Evolutionary conservation across 2,797 vertebrate genomes (phyloP).

Genomic region (Austrolebias charrua): DNA sequence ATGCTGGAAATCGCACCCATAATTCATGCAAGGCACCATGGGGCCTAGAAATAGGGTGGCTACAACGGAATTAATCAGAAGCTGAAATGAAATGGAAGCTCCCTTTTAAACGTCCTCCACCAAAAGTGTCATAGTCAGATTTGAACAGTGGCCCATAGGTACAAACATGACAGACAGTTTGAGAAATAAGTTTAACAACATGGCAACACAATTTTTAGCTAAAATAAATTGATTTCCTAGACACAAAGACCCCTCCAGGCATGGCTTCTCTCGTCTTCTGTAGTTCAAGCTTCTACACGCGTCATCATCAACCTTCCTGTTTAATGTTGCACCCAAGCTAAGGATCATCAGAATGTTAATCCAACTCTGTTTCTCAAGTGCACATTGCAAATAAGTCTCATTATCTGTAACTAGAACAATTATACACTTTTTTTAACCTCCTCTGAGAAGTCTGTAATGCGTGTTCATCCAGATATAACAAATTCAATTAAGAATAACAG

Average conservation of each 20-base stretch:
- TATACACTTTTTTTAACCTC: background rate
- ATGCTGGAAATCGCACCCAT: too few species aligned
- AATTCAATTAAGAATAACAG: background rate
- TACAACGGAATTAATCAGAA: background rate
- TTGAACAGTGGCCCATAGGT: slow-evolving; percentile 17
- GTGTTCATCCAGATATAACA: background rate
- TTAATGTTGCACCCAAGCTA: slow-evolving; percentile 30
- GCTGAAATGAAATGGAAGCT: too few species aligned
- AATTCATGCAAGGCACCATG: too few species aligned
- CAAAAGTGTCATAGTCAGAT: slow-evolving; percentile 36
- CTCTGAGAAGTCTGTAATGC: background rate
- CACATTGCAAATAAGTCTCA: slow-evolving; percentile 5
- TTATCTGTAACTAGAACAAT: background rate
- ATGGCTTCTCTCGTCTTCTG: background rate
- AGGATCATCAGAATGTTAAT: slow-evolving; percentile 53
- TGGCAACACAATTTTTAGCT: background rate
- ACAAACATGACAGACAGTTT: slow-evolving; percentile 19
- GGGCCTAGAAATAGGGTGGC: too few species aligned
- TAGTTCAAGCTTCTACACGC: slow-evolving; percentile 2
- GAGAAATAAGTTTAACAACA: slow-evolving; percentile 33
- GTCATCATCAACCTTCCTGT: background rate
- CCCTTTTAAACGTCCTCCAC: slow-evolving; percentile 31
- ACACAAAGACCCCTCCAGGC: background rate
- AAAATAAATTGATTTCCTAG: background rate
- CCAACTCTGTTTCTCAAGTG: slow-evolving; percentile 25